Base-by-base conservation (phyloP, 2,113 vertebrate species). In the Neodon shergylaensis region DNA sequence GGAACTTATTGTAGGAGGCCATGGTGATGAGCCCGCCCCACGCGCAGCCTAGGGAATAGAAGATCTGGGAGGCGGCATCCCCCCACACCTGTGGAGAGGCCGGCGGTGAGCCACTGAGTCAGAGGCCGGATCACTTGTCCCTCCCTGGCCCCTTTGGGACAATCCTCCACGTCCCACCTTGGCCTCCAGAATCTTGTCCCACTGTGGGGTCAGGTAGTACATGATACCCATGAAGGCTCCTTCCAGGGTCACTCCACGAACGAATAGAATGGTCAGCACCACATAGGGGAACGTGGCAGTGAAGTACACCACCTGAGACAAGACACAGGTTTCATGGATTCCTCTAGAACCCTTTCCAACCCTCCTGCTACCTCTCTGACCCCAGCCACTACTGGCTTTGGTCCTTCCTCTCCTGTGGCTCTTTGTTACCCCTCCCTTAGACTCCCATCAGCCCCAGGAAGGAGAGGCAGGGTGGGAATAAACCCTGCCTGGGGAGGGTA, bases 1-100 rank as follows among this genome's bases (percentile, higher is more conserved):
- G 99, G 98, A 99, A 99, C 96, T 99, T 99, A 98, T 99, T 99
- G 97, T 99, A 99, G 81, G 99, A 99, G 0, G 99, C 99, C 99
- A 99, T 99, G 79, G 99, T 99, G 97, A 99, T 99, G 91, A 99
- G 99, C 7, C 99, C 99, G 0, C 99, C 99, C 99, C 99, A 99
- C 16, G 99, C 99, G 44, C 99, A 99, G 94, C 99, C 99, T 97
- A 99, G 98, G 0, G 99, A 99, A 97, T 99, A 99, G 98, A 99
- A 99, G 98, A 99, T 99, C 98, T 99, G 99, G 0, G 99, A 99
- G 54, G 99, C 99, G 0, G 99, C 99, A 0, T 99, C 99, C 42
- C 99, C 99, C 99, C 99, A 99, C 72, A 99, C 99, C 99, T 99
- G 97, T 0, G n/a, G 22, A 28, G 47, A 36, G 52, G 39, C 4